Evolutionary conservation across 2,113 vertebrate genomes (phyloP).

Genomic region (Pelecanoides urinatrix): DNA sequence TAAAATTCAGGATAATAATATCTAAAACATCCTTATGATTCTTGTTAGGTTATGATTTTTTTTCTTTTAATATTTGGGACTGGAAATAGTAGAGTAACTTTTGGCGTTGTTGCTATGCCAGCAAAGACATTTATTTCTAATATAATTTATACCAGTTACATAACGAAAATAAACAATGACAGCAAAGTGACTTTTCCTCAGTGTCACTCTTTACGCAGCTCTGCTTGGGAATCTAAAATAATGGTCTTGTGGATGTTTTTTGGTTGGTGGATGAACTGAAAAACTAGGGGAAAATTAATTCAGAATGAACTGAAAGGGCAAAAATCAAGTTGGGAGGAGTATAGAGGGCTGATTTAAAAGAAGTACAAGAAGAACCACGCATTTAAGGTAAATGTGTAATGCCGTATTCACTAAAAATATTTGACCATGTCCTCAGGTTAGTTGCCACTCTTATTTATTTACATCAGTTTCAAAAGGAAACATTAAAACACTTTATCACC

Average conservation of each 20-base stretch:
- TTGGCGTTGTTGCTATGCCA: not conserved
- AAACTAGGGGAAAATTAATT: not conserved
- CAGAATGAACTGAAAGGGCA: not conserved
- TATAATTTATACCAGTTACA: not conserved
- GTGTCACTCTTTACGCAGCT: not conserved
- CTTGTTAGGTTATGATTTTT: not conserved
- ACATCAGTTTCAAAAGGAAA: not conserved
- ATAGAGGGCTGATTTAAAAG: not conserved
- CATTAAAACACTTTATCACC: not conserved
- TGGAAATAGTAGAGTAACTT: not conserved
- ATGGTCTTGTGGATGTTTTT: not conserved
- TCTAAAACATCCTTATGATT: not conserved
- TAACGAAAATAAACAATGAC: not conserved
- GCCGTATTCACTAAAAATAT: not conserved
- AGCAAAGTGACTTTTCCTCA: not conserved
- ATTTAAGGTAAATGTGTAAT: not conserved
- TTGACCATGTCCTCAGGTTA: not conserved
- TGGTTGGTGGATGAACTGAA: not conserved
- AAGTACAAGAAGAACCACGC: fast-evolving
- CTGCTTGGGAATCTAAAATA: not conserved
- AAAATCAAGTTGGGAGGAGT: not conserved
- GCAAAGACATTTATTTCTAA: not conserved
- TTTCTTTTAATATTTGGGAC: not conserved
- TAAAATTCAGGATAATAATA: not conserved
- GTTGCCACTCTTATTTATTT: not conserved